Evolutionary conservation across 1,140 invertebrate species (phyloP).

Genomic region (Galendromus occidentalis): DNA sequence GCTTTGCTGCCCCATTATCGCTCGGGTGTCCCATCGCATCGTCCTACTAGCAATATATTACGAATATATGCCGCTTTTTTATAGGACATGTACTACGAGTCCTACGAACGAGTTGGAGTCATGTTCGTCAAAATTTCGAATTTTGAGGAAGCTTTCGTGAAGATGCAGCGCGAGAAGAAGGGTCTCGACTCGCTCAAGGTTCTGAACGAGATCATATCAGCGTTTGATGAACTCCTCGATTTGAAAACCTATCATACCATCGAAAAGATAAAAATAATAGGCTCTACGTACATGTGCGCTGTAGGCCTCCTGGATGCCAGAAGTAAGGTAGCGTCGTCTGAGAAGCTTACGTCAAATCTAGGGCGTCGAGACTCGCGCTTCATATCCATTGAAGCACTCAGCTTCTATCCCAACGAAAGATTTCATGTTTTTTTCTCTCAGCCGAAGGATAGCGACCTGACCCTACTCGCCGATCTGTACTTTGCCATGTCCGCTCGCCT

Average conservation of each 20-base stretch:
- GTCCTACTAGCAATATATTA: no score
- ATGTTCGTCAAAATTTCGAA: slow-evolving; percentile 86
- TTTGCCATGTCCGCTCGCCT: neutral
- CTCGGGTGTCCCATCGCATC: no score
- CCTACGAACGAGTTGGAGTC: slow-evolving; percentile 72
- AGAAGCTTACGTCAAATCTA: no score
- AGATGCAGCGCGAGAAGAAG: slow-evolving; percentile 75
- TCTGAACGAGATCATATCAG: slow-evolving; percentile 71
- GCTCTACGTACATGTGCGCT: slow-evolving; percentile 88
- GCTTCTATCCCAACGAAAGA: no score
- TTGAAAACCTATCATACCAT: slow-evolving; percentile 65
- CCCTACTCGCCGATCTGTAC: neutral
- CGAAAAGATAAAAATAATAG: slow-evolving; percentile 92
- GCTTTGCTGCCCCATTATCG: no score
- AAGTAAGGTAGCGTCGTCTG: no score
- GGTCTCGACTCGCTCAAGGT: slow-evolving; percentile 69
- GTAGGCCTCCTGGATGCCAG: slow-evolving; percentile 39
- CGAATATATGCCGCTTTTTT: slow-evolving; percentile 5
- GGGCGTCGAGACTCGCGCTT: no score
- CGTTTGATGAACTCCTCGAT: slow-evolving; percentile 65
- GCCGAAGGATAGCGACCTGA: neutral
- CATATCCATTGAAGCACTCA: no score
- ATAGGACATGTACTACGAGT: slow-evolving; percentile 81
- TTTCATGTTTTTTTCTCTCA: neutral
- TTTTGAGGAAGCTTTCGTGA: slow-evolving; percentile 87